These are phyloP conservation scores for Mobula birostris DNA, from an alignment of 2,113 vertebrate species.

Conservation along the genomic window DNA sequence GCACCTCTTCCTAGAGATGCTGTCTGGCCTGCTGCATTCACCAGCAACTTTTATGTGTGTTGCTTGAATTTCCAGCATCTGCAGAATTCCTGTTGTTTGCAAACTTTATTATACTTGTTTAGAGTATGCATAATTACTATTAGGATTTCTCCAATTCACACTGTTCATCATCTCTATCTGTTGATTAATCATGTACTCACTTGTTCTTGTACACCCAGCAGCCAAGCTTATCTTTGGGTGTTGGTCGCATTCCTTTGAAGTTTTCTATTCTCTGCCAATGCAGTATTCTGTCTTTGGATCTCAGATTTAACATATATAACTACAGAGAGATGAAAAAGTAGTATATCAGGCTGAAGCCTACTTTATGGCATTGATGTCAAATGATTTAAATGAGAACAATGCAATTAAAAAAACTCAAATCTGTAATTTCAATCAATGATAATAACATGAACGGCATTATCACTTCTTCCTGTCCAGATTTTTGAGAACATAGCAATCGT, in stretches of 20 bases:
- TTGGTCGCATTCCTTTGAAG: slow-evolving; percentile 78
- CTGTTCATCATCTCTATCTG: background rate
- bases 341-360: background rate
- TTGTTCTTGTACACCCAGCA: slow-evolving; percentile 91
- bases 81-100: too few species aligned
- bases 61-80: too few species aligned
- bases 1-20: too few species aligned
- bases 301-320: slow-evolving; percentile 83
- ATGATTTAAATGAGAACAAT: background rate
- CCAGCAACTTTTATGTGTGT: too few species aligned
- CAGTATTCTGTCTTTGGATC: slow-evolving; percentile 60
- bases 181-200: slow-evolving; percentile 52
- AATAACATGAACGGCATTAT: background rate
- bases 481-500: background rate
- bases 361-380: background rate
- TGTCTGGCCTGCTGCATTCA: too few species aligned
- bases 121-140: background rate
- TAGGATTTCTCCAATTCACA: too few species aligned
- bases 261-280: slow-evolving; percentile 81
- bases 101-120: too few species aligned
- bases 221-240: slow-evolving; percentile 91
- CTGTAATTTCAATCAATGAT: background rate
- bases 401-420: background rate
- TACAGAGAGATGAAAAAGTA: slow-evolving; percentile 50
- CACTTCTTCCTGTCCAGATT: background rate